Percentiles rank a stretch among this genome's conserved stretches.
Conservation (phyloP, 2,888 invertebrate species). For the Spialia ferax region DNA sequence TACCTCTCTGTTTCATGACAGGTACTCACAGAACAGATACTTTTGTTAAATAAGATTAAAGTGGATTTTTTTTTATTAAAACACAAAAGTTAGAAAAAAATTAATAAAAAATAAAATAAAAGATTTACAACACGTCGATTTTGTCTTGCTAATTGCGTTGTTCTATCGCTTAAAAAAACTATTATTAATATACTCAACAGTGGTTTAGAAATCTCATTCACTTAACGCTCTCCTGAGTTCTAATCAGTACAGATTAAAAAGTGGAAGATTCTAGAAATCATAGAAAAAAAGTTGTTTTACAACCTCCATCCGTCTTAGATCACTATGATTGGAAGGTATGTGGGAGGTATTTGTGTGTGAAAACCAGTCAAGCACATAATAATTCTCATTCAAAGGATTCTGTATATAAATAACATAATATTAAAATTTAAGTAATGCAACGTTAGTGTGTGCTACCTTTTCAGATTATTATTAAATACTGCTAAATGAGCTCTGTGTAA, state of each 20-base stretch:
- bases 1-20: too few relatives aligned
- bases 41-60: too few relatives aligned
- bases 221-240: not conserved
- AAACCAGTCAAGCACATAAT: not conserved
- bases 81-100: too few relatives aligned
- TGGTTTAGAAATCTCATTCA: not conserved
- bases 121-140: too few relatives aligned
- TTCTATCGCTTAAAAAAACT: not conserved
- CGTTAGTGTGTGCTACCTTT: too few relatives aligned
- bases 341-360: conserved; percentile 5
- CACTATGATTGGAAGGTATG: conserved; percentile 18
- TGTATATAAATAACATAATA: too few relatives aligned
- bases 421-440: too few relatives aligned
- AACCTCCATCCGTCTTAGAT: not conserved
- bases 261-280: not conserved
- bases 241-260: not conserved
- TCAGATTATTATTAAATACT: too few relatives aligned
- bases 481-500: too few relatives aligned
- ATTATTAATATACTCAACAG: not conserved
- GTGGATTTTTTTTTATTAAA: too few relatives aligned
- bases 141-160: not conserved
- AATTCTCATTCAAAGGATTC: not conserved
- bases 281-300: conserved; percentile 8
- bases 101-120: too few relatives aligned
- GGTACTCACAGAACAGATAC: too few relatives aligned